Evolutionary conservation across 2,888 invertebrate species (phyloP), one percentile per base, ranked within the genome.

Genomic region (Stratiomys singularior): DNA sequence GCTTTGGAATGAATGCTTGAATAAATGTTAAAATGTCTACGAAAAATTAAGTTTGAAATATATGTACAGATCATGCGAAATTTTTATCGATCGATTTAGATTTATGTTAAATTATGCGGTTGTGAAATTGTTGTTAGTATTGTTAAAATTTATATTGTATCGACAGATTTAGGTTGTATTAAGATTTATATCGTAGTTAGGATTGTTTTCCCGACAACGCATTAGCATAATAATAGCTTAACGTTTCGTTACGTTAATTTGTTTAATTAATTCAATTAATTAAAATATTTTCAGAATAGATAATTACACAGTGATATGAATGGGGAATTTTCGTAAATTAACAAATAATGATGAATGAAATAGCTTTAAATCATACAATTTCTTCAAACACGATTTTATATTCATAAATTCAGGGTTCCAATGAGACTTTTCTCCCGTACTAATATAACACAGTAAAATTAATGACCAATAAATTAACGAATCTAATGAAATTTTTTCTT

Each of bases 321-420:
- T 69, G 64, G 25, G 28, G 30, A n/a, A 64, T 47, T 23, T 69
- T 67, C 44, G 46, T 1, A 47, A 46, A 25, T 44, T 30, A 46
- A 69, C 1, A n/a, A 25, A 18, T 37, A 30, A 30, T 66, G 15
- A 69, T 69, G 74, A 60, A 74, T 56, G 72, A 56, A 74, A 52
- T 47, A 74, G 74, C 74, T 74, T 74, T 74, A 60, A 74, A 72
- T 18, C 15, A 69, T 25, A 69, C n/a, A 23, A 60, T 60, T 74
- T 72, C 52, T 56, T 18, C 66, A 18, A 13, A 46, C 21, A 67
- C 58, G 58, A 74, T 77, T 72, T 74, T 72, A 66, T 64, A 77
- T 74, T 77, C 66, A 79, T 77, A 71, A 77, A 79, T 77, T 79
- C 79, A 79, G 79, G 79, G 79, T 79, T 79, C 74, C 28, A 47